Conservation (phyloP, 1,140 invertebrate species). For the Chymomyza costata region DNA sequence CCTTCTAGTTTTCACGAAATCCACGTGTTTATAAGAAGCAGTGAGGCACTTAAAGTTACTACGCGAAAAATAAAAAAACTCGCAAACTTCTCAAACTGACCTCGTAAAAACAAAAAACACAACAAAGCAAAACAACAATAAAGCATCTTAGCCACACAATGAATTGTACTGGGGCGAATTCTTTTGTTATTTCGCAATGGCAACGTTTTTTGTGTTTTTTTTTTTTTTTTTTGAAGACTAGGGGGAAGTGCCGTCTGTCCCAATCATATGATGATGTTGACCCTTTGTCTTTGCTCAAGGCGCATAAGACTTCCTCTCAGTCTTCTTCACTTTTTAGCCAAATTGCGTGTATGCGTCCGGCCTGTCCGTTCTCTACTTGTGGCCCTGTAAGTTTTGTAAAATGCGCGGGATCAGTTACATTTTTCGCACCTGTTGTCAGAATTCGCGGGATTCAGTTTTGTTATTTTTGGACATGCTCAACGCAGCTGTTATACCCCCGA, state of each 20-base stretch:
- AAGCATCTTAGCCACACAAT: constrained; percentile 46
- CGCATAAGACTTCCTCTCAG: constrained; percentile 10
- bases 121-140: constrained; percentile 50
- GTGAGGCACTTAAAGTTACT: no score
- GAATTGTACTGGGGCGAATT: constrained; percentile 38
- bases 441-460: constrained; percentile 17
- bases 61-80: no score
- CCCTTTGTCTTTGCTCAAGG: constrained; percentile 16
- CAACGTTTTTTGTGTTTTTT: constrained; percentile 26
- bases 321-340: no score
- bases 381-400: constrained; percentile 14
- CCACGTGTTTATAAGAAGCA: no score
- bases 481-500: constrained; percentile 8
- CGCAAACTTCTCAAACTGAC: no score
- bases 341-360: constrained; percentile 21
- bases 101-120: constrained; percentile 13
- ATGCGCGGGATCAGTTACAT: constrained; percentile 23
- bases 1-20: no score
- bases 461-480: constrained; percentile 6
- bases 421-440: constrained; percentile 64
- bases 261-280: no score
- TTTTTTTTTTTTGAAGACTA: constrained; percentile 9
- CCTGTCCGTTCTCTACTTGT: no score
- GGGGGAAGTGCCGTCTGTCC: constrained; percentile 38
- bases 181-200: constrained; percentile 63